Conservation (phyloP, 1,140 invertebrate species). For the Cydia strobilella region DNA sequence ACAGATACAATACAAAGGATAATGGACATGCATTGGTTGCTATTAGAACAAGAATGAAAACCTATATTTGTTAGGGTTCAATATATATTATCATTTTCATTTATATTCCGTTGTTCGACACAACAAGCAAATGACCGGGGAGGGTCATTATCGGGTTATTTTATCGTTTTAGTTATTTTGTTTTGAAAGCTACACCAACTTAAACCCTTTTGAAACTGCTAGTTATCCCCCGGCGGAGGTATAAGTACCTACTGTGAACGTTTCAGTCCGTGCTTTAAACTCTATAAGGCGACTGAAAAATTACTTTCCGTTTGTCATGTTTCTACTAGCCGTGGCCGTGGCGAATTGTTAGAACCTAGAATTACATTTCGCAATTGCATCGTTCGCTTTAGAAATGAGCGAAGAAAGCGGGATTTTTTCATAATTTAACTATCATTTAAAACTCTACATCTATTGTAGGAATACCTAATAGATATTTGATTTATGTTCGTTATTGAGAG, state of each 20-base stretch:
- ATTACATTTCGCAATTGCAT: conserved; percentile 8
- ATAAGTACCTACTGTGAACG: background rate
- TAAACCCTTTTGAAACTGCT: background rate
- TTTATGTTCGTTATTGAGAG: too few relatives aligned
- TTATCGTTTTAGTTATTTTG: background rate
- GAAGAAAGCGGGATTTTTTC: background rate
- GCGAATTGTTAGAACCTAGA: background rate
- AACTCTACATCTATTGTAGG: background rate
- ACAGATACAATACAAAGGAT: conserved; percentile 22
- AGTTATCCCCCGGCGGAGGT: background rate
- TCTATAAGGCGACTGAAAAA: background rate
- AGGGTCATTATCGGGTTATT: background rate
- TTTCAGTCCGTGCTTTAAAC: background rate
- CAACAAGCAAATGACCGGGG: conserved; percentile 10
- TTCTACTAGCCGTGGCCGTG: background rate
- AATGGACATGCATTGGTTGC: background rate
- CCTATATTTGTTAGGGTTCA: conserved; percentile 15
- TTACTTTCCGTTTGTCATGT: conserved; percentile 1
- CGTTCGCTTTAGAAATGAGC: conserved; percentile 14
- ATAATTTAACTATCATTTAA: conserved; percentile 5
- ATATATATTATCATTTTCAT: too few relatives aligned
- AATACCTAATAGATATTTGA: background rate
- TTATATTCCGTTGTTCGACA: conserved; percentile 19
- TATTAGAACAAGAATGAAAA: conserved; percentile 17
- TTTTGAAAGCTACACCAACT: background rate